phyloP scores from a whole-genome alignment of 92 coral and sea anemone genomes.

The Phenganax stokvisi region DNA sequence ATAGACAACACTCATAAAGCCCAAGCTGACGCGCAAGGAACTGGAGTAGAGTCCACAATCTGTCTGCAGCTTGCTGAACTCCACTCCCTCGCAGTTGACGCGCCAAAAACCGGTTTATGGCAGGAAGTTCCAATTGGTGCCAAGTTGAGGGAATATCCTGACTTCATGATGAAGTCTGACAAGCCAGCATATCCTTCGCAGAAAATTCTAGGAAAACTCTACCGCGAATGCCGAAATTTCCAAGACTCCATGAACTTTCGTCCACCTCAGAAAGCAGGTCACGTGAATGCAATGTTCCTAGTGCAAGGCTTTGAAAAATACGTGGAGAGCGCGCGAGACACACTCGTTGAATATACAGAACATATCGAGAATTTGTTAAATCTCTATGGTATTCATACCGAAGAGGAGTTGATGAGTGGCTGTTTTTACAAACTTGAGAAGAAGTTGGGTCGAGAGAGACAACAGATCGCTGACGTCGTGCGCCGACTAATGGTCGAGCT shows the following conservation, averaged over 20 bases:
- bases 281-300: slow-evolving; percentile 65
- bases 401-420: slow-evolving; percentile 85
- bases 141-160: slow-evolving; percentile 83
- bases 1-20: slow-evolving; percentile 90
- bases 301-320: slow-evolving; percentile 59
- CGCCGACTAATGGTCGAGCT: slow-evolving; percentile 68
- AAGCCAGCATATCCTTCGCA: slow-evolving; percentile 75
- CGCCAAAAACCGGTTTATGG: slow-evolving; percentile 90
- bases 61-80: slow-evolving; percentile 82
- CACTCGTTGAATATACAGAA: slow-evolving; percentile 38
- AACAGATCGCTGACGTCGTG: slow-evolving; percentile 73
- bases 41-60: slow-evolving; percentile 63
- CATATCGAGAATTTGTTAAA: slow-evolving; percentile 60
- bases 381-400: slow-evolving; percentile 71
- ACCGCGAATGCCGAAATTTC: slow-evolving; percentile 72
- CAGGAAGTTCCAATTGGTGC: slow-evolving; percentile 66
- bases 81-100: slow-evolving; percentile 96
- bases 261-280: slow-evolving; percentile 42
- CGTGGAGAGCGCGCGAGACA: slow-evolving; percentile 60
- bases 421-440: slow-evolving; percentile 67
- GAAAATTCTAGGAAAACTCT: slow-evolving; percentile 79
- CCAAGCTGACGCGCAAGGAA: slow-evolving; percentile 66
- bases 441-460: slow-evolving; percentile 52
- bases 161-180: slow-evolving; percentile 91
- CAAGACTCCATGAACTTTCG: slow-evolving; percentile 71